Evolutionary conservation across 2,888 invertebrate genomes (phyloP), one percentile per base, ranked within the genome.

Genomic region (Thecocarcelia acutangulata): DNA sequence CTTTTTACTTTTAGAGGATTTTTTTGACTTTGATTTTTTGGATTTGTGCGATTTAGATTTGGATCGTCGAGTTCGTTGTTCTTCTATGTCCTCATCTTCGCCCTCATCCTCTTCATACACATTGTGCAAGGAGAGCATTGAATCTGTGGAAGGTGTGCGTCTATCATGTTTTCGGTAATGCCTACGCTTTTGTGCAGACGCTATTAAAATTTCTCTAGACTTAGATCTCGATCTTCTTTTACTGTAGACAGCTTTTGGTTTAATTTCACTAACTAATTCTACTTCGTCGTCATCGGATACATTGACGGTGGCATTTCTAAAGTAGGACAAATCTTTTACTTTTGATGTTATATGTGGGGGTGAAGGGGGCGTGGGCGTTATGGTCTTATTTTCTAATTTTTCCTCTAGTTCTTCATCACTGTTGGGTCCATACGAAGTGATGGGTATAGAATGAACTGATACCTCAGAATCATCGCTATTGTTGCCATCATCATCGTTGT

Each of bases 381-480:
- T 44, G 12, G 58, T 40, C 42, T 52, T 44, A 59, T 59, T 52
- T 52, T 46, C 24, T 1, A 46, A 19, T 59, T 44, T 63, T 24
- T 63, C 61, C 12, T 83, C 74, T 4, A 73, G 83, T 59, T 86
- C 86, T 4, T 86, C 87, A 2, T 89, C 88, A 2, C 86, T 87
- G 56, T 86, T 87, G 19, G 87, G 88, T 4, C 89, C 89, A 81
- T 89, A 90, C 15, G 88, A 89, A 9, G 89, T 89, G n/a, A 90
- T 90, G 0, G 91, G 91, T 87, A 91, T 90, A 58, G 91, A 91
- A 64, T 90, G 90, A 28, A 90, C 88, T 6, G 88, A 91, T 61
- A 85, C 87, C 56, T 89, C 88, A 0, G 90, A 90, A 61, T 89
- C 88, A 21, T 86, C 86, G 73, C 74, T 83, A 8, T 52, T 83